phyloP scores from a whole-genome alignment of 2,113 vertebrate genomes.

The Gymnorhina tibicen region DNA sequence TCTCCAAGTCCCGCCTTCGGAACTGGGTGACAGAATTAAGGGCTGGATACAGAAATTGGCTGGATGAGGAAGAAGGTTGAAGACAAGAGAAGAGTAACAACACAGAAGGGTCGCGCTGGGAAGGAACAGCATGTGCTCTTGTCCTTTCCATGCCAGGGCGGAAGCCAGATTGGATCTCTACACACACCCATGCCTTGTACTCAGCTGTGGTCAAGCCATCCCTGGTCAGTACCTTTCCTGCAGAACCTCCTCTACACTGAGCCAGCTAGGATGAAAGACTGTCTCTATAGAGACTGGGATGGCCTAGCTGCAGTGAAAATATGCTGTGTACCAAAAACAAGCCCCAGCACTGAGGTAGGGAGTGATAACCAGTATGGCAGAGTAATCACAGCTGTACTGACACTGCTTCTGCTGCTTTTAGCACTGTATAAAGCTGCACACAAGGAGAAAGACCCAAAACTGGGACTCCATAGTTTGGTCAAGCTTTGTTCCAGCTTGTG shows the following conservation, averaged over 20 bases:
- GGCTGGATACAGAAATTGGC: not conserved
- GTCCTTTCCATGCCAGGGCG: not conserved
- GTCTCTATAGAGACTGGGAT: not conserved
- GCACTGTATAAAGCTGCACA: not conserved
- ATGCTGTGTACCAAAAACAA: not conserved
- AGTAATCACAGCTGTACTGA: not conserved
- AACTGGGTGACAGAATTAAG: not conserved
- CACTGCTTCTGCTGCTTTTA: not conserved
- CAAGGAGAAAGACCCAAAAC: not conserved
- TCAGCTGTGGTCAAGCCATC: not conserved
- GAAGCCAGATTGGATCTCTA: not conserved
- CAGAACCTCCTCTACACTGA: not conserved
- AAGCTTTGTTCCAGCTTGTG: not conserved
- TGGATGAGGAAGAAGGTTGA: not conserved
- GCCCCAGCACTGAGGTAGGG: not conserved
- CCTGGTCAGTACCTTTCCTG: not conserved
- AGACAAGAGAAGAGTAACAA: not conserved
- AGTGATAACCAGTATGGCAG: not conserved
- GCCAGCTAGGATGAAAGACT: not conserved
- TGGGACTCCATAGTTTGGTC: not conserved
- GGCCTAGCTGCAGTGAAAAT: not conserved
- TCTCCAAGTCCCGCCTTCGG: not conserved
- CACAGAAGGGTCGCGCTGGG: not conserved
- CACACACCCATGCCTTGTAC: accelerated
- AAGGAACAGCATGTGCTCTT: not conserved